Percentiles rank a stretch among this genome's conserved stretches.
Evolutionary conservation across 53 echinoderm and acorn worm species (phyloP).

Genomic region (Echinometra lucunter): DNA sequence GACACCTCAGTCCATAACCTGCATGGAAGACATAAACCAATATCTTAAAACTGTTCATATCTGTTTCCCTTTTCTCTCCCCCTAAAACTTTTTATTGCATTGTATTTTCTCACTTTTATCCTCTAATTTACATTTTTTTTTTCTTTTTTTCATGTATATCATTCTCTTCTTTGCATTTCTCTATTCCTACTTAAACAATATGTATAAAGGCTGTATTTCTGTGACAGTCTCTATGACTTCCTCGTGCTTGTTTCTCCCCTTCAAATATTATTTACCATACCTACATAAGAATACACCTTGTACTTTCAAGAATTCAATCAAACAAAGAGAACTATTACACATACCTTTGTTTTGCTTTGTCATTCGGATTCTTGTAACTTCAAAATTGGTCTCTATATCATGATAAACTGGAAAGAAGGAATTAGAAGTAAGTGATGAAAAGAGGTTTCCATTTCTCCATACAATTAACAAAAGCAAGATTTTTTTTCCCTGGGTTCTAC

Average conservation of each 20-base stretch:
- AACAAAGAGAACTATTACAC: neutral
- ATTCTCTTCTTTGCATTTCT: neutral
- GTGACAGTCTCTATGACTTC: too few relatives aligned
- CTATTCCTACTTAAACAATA: neutral
- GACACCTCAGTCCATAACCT: conserved; percentile 91
- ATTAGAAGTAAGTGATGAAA: neutral
- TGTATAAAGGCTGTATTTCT: too few relatives aligned
- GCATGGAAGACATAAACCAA: neutral
- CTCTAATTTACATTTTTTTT: neutral
- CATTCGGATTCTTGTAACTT: conserved; percentile 87
- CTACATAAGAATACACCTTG: neutral
- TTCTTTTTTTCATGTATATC: neutral
- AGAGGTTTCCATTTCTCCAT: neutral
- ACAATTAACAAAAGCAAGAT: too few relatives aligned
- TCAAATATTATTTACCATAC: neutral
- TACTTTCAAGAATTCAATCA: neutral
- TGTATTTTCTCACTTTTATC: neutral
- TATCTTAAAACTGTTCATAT: neutral
- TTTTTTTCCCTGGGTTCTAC: too few relatives aligned
- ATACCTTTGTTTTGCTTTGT: conserved; percentile 92
- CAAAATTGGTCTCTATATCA: conserved; percentile 90
- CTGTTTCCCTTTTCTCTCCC: neutral
- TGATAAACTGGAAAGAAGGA: conserved; percentile 83
- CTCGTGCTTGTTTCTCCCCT: neutral
- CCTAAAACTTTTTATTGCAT: neutral